These are phyloP conservation scores for Gonatopus flavifemur DNA, from an alignment of 1,140 invertebrate species.

Conservation along the genomic window DNA sequence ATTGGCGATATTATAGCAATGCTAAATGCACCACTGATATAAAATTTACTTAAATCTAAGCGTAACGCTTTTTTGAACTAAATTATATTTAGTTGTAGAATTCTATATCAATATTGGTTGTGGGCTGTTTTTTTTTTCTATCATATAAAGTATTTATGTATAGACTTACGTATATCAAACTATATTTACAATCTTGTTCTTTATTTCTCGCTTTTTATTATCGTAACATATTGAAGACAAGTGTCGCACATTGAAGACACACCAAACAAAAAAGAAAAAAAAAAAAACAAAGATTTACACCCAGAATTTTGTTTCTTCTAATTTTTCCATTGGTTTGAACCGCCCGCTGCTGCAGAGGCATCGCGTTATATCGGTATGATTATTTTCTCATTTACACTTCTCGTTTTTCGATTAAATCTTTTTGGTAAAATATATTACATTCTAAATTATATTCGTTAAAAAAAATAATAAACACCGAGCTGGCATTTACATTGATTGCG, in stretches of 20 bases:
- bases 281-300: too few species aligned
- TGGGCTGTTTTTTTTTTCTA: conserved; percentile 45
- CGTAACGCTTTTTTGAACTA: conserved; percentile 41
- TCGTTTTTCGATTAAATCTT: conserved; percentile 18
- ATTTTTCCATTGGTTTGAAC: background rate
- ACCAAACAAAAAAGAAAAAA: too few species aligned
- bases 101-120: conserved; percentile 51
- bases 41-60: conserved; percentile 56
- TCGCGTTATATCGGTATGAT: too few species aligned
- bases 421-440: conserved; percentile 45
- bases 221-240: conserved; percentile 40
- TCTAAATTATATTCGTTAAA: conserved; percentile 40
- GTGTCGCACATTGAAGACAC: conserved; percentile 19
- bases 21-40: conserved; percentile 53
- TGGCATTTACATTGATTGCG: conserved; percentile 25
- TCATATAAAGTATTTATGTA: conserved; percentile 56
- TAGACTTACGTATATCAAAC: conserved; percentile 56
- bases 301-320: too few species aligned
- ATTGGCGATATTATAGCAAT: conserved; percentile 41
- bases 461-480: conserved; percentile 44
- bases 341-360: background rate
- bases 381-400: conserved; percentile 28
- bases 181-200: conserved; percentile 54
- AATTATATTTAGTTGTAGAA: conserved; percentile 42
- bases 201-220: conserved; percentile 30